phyloP scores from a whole-genome alignment of 2,113 vertebrate genomes.

The Sylvietta virens region DNA sequence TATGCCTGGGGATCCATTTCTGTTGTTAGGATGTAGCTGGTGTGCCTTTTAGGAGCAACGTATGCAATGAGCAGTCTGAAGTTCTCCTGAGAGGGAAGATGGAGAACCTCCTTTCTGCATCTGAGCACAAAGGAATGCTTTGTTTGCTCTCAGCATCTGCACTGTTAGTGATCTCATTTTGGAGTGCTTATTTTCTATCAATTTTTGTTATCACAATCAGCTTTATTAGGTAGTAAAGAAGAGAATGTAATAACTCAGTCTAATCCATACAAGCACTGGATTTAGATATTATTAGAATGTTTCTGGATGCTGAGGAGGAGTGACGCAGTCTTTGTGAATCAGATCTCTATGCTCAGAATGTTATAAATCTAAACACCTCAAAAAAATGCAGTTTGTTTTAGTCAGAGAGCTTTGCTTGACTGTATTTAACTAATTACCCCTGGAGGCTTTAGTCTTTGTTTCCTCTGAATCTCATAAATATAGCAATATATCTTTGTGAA shows the following conservation, averaged over 20 bases:
- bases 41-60: neutral
- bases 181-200: neutral
- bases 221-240: neutral
- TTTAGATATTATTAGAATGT: neutral
- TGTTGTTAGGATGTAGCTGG: neutral
- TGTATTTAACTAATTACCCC: neutral
- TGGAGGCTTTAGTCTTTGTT: neutral
- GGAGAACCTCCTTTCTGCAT: neutral
- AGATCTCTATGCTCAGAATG: neutral
- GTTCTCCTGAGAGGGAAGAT: neutral
- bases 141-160: neutral
- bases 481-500: neutral
- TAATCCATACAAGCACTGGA: neutral
- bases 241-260: neutral
- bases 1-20: neutral
- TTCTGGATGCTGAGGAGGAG: neutral
- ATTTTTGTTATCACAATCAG: neutral
- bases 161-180: neutral
- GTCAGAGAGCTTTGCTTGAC: neutral
- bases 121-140: neutral
- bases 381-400: neutral
- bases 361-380: neutral
- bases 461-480: neutral
- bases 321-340: neutral
- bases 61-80: neutral